Evolutionary conservation across 2,888 invertebrate genomes (phyloP), one percentile per base, ranked within the genome.

Genomic region (Zygothrica quintamaculata): DNA sequence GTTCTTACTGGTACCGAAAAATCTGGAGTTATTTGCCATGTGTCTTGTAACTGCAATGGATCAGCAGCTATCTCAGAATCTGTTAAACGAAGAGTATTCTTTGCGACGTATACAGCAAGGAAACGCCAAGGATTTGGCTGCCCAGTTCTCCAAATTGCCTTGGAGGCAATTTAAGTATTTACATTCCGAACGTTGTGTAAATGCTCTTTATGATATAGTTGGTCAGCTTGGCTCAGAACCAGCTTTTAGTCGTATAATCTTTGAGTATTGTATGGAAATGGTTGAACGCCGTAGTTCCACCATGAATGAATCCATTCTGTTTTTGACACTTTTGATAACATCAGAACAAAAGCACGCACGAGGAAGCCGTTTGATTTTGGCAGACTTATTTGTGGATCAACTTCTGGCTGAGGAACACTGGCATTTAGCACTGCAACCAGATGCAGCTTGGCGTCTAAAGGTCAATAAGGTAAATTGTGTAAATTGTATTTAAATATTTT

Each of bases 131-230:
- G 88, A 92, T 26, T 90, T 92, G 52, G 46, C 57, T 0, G 74
- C 51, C 0, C 57, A 88, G 4, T 88, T 91, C 56, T 44, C 62
- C 1, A 88, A 89, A 48, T 89, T 92, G 1, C 93, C 93, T 0
- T 96, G 96, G 96, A 93, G 93, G 58, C 91, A 91, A 43, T 94
- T 94, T 60, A 93, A 92, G 52, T 93, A 94, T 89, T 91, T 95
- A 46, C 92, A 92, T 60, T 91, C 92, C 8, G 78, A 89, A 16
- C 84, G 84, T 1, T 91, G 93, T 42, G 87, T 92, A 57, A 65
- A 77, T 0, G 92, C 93, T 42, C 88, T 96, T n/a, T 91, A 92
- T 40, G 90, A 90, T 12, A 91, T 94, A 33, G 94, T 94, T 75
- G 84, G 80, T 42, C 87, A 93, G 65, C 88, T 96, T 25, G 94